These are phyloP conservation scores for Telenomus remus DNA, from an alignment of 1,140 invertebrate genomes.

Conservation along the genomic window DNA sequence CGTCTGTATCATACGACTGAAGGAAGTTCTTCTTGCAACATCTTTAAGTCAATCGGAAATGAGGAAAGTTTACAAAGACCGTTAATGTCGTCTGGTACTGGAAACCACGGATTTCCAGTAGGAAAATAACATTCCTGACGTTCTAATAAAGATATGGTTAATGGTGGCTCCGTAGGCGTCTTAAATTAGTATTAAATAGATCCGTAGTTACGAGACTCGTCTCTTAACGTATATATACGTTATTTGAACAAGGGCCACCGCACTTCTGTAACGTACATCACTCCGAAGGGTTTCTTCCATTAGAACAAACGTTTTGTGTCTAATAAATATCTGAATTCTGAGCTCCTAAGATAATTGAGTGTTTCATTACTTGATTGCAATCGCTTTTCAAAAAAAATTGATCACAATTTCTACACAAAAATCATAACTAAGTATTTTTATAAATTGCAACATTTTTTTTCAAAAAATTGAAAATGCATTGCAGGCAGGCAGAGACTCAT, in stretches of 20 bases:
- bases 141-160: slow-evolving; percentile 70
- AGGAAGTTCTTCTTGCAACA: slow-evolving; percentile 28
- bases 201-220: slow-evolving; percentile 54
- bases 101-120: slow-evolving; percentile 48
- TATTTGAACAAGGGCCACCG: slow-evolving; percentile 35
- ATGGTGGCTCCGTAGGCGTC: slow-evolving; percentile 58
- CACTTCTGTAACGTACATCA: slow-evolving; percentile 38
- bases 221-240: slow-evolving; percentile 43
- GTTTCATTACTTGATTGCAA: slow-evolving; percentile 5
- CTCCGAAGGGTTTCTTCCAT: slow-evolving; percentile 35
- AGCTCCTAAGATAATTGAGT: slow-evolving; percentile 21
- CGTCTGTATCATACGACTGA: slow-evolving; percentile 10
- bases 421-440: too few relatives aligned
- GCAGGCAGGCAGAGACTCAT: slow-evolving; percentile 51
- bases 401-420: too few relatives aligned
- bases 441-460: too few relatives aligned
- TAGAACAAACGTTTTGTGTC: slow-evolving; percentile 27
- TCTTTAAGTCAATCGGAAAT: slow-evolving; percentile 68
- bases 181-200: slow-evolving; percentile 60
- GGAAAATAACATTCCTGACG: slow-evolving; percentile 59
- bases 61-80: slow-evolving; percentile 65
- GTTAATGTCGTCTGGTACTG: slow-evolving; percentile 52
- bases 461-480: slow-evolving; percentile 51
- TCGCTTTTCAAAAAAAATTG: too few relatives aligned
- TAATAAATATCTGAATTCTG: slow-evolving; percentile 35